Conservation (phyloP, 2,888 invertebrate genomes). For the Hydrotaea diabolus region DNA sequence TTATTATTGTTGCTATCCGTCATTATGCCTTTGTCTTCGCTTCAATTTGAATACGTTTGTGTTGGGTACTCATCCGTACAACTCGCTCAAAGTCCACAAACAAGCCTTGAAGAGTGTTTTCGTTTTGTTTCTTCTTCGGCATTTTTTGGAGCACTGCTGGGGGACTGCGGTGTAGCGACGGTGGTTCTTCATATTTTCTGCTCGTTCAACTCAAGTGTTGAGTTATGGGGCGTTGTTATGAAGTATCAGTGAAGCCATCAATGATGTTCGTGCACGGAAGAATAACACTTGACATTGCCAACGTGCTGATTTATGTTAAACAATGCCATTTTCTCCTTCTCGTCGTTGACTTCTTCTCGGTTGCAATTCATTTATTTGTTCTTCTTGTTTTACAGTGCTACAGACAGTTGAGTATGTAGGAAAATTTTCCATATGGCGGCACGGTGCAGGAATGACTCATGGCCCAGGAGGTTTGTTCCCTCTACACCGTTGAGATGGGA, state of each 20-base stretch:
- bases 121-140: background rate
- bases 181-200: conserved; percentile 34
- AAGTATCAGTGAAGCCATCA: conserved; percentile 64
- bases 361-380: background rate
- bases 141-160: conserved; percentile 30
- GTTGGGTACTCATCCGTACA: conserved; percentile 3
- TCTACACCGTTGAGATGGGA: too few species aligned
- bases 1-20: background rate
- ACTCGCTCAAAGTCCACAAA: conserved; percentile 41
- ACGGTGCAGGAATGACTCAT: background rate
- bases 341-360: too few species aligned
- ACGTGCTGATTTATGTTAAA: conserved; percentile 61
- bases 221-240: conserved; percentile 60
- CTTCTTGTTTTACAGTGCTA: background rate
- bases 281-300: conserved; percentile 66
- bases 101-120: conserved; percentile 43
- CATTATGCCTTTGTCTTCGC: conserved; percentile 54
- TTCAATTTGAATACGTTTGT: conserved; percentile 26
- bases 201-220: conserved; percentile 47
- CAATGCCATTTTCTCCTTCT: conserved; percentile 19
- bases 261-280: conserved; percentile 64
- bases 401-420: conserved; percentile 8
- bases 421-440: conserved; percentile 27
- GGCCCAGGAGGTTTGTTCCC: background rate
- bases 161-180: background rate